Evolutionary conservation across 2,888 invertebrate genomes (phyloP), one percentile per base, ranked within the genome.

Genomic region (Apodemia mormo): DNA sequence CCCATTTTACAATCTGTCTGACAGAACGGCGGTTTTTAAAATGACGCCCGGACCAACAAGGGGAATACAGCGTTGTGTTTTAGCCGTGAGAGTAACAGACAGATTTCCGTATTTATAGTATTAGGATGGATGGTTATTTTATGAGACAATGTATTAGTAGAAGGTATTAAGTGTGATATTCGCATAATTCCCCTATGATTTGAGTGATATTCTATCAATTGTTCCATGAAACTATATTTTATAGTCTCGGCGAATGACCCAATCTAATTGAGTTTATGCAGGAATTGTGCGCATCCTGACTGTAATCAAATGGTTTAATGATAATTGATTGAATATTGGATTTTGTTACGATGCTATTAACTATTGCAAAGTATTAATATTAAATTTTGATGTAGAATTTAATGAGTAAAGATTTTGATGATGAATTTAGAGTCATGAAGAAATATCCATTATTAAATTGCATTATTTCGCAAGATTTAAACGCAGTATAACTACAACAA

Each of bases 261-360:
- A 80, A 75, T 81, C 83, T 89, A 88, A 90, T 90, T 90, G 88
- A 89, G 90, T 90, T 88, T 89, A 89, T 89, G 87, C 86, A 84
- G 85, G 52, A 33, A 58, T 33, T 61, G 61, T 61, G 61, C 61
- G 61, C 61, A 30, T 61, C 61, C 61, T 61, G 52, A 6, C n/a
- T 52, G 78, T 82, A 82, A 84, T 81, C 81, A 85, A 86, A 85
- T 85, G 81, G 82, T 82, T n/a, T n/a, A n/a, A n/a, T n/a, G n/a
- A n/a, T n/a, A n/a, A n/a, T n/a, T n/a, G n/a, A n/a, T n/a, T n/a
- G 85, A 86, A 85, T 74, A 71, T 73, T 68, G 68, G 68, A 49
- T 64, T 68, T 68, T 65, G 12, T 58, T 67, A 43, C 65, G 45
- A 52, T 49, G 43, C 22, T 58, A 30, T 12, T 30, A 29, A 1